Conservation (phyloP, 2,888 invertebrate genomes). For the Erebia aethiops region DNA sequence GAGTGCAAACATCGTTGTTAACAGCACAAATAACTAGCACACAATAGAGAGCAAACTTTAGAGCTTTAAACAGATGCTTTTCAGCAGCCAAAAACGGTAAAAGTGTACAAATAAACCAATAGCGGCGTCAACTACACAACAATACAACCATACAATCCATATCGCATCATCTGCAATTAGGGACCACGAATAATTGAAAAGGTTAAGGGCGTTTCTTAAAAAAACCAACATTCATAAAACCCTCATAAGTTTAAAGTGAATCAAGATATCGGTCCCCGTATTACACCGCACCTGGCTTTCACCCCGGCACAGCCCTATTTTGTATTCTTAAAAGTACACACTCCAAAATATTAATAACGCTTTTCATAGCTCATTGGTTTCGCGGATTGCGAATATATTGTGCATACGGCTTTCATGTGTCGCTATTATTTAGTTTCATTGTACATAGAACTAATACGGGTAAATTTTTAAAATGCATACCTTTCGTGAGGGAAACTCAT, state of each 20-base stretch:
- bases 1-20: slow-evolving; percentile 50
- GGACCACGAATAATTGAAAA: slow-evolving; percentile 79
- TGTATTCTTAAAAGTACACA: slow-evolving; percentile 52
- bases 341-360: slow-evolving; percentile 70
- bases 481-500: slow-evolving; percentile 16
- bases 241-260: slow-evolving; percentile 71
- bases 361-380: slow-evolving; percentile 70
- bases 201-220: slow-evolving; percentile 69
- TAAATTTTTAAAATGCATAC: slow-evolving; percentile 19
- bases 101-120: slow-evolving; percentile 69
- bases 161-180: slow-evolving; percentile 82
- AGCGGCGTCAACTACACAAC: slow-evolving; percentile 70
- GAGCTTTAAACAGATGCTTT: slow-evolving; percentile 58
- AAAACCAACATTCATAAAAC: slow-evolving; percentile 71
- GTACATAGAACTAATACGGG: slow-evolving; percentile 41
- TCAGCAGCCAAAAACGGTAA: slow-evolving; percentile 50
- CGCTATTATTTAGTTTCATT: slow-evolving; percentile 57
- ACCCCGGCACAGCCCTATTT: slow-evolving; percentile 58
- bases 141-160: slow-evolving; percentile 55
- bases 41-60: slow-evolving; percentile 49
- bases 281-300: slow-evolving; percentile 73
- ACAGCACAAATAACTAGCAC: slow-evolving; percentile 59
- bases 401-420: slow-evolving; percentile 53
- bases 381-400: slow-evolving; percentile 50
- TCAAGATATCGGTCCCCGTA: slow-evolving; percentile 72